phyloP scores from a whole-genome alignment of 2,888 invertebrate species.

The Papilio gigon region DNA sequence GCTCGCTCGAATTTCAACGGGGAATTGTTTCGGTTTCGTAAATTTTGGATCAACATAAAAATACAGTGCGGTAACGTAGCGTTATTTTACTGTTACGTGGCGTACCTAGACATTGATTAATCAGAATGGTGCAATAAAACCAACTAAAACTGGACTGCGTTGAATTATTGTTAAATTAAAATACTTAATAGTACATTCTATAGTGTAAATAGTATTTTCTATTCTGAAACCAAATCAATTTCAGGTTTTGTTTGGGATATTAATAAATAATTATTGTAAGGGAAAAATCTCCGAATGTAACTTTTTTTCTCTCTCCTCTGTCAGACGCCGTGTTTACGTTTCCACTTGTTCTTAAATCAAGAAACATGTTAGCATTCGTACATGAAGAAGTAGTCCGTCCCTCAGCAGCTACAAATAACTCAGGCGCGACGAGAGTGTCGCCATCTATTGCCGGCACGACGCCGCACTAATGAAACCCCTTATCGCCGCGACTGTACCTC shows the following conservation, averaged over 20 bases:
- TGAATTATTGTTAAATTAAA: too few relatives aligned
- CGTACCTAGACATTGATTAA: conserved; percentile 3
- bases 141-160: not conserved
- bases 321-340: not conserved
- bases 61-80: conserved; percentile 5
- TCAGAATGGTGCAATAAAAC: conserved; percentile 1
- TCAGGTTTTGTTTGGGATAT: too few relatives aligned
- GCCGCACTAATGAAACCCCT: conserved; percentile 71
- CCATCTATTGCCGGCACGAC: conserved; percentile 70
- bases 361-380: not conserved
- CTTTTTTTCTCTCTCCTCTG: not conserved
- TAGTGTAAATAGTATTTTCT: too few relatives aligned
- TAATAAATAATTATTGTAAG: not conserved
- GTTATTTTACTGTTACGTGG: conserved; percentile 5
- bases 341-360: not conserved
- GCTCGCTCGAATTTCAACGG: conserved; percentile 33
- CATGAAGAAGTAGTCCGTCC: conserved; percentile 35
- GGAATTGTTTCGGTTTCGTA: conserved; percentile 27
- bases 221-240: too few relatives aligned
- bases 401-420: conserved; percentile 67
- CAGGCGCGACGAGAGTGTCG: conserved; percentile 63
- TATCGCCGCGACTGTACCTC: conserved; percentile 67
- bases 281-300: not conserved
- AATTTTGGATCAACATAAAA: conserved; percentile 33
- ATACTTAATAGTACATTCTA: too few relatives aligned